Evolutionary conservation across 2,888 invertebrate genomes (phyloP).

Genomic region (Synanthedon vespiformis): DNA sequence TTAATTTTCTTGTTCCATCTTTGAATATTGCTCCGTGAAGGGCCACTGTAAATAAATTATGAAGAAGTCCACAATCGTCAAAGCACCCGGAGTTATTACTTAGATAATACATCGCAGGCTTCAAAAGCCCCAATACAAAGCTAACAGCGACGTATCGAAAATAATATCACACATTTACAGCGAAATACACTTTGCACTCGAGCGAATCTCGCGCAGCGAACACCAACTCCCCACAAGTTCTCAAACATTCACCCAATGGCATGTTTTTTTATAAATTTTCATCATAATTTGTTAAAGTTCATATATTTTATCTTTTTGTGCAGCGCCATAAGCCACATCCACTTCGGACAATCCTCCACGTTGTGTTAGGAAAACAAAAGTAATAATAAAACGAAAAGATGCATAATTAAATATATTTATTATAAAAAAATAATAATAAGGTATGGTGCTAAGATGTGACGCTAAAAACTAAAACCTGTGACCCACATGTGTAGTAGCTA

Average conservation of each 20-base stretch:
- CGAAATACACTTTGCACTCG: slow-evolving; percentile 57
- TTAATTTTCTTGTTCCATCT: too few species aligned
- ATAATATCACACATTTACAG: slow-evolving; percentile 68
- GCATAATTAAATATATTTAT: slow-evolving; percentile 45
- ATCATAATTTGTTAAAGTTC: slow-evolving; percentile 39
- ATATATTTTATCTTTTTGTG: slow-evolving; percentile 34
- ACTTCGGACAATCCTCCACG: slow-evolving; percentile 62
- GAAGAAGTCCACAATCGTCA: slow-evolving; percentile 66
- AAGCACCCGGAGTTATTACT: slow-evolving; percentile 69
- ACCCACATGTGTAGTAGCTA: slow-evolving; percentile 3
- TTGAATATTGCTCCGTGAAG: too few species aligned
- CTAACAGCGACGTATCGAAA: slow-evolving; percentile 57
- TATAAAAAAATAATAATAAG: slow-evolving; percentile 29
- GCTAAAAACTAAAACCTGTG: slow-evolving; percentile 19
- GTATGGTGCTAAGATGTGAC: slow-evolving; percentile 11
- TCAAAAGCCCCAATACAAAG: slow-evolving; percentile 48
- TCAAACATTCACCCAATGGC: slow-evolving; percentile 41
- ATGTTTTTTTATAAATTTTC: slow-evolving; percentile 21
- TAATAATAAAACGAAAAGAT: slow-evolving; percentile 29
- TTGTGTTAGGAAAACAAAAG: slow-evolving; percentile 30
- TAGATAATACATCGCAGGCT: slow-evolving; percentile 66
- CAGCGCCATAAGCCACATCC: slow-evolving; percentile 62
- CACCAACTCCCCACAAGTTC: slow-evolving; percentile 20
- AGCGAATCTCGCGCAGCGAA: slow-evolving; percentile 1
- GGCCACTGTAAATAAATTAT: slow-evolving; percentile 36